Evolutionary conservation across 2,888 invertebrate species (phyloP), one percentile per base, ranked within the genome.

Genomic region (Pheosia gnoma): DNA sequence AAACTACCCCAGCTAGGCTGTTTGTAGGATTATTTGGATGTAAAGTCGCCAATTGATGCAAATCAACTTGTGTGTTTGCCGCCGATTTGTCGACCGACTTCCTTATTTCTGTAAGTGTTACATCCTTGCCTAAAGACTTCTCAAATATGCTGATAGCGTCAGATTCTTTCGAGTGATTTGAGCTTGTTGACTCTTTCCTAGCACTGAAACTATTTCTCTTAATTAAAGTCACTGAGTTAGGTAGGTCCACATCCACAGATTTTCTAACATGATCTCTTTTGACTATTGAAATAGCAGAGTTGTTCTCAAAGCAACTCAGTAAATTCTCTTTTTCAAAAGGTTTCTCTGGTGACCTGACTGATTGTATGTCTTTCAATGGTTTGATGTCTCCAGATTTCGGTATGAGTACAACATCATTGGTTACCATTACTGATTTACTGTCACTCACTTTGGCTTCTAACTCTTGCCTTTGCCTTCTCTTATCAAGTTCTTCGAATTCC

Each of bases 121-220:
- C 93, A 80, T 94, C 94, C 71, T 92, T 93, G 61, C 94, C 93
- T 55, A 93, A 71, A 37, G 94, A 89, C 67, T 94, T 94, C 74
- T 94, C 94, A 75, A 94, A 93, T 77, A 94, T 90, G 68, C 92
- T 93, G 59, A 94, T 92, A 65, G 94, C 90, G 75, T 94, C 94
- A 7, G 91, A 86, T 68, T 93, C 93, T 71, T 84, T 85, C 4
- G 94, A 92, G 67, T 91, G 90, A 69, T 90, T 93, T 4, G 94
- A 94, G 66, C 89, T 90, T 4, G 94, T 93, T 1, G 94, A 94
- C 70, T 92, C 93, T 66, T 94, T 94, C 52, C 94, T 85, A 9
- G 93, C 84, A 66, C 87, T 89, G 38, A 91, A 82, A 70, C 91
- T 93, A 69, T 93, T 93, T 59, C 94, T 87, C 68, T 94, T 94